Evolutionary conservation across 2,888 invertebrate genomes (phyloP), one percentile per base, ranked within the genome.

Genomic region (Tenthredo distinguenda): DNA sequence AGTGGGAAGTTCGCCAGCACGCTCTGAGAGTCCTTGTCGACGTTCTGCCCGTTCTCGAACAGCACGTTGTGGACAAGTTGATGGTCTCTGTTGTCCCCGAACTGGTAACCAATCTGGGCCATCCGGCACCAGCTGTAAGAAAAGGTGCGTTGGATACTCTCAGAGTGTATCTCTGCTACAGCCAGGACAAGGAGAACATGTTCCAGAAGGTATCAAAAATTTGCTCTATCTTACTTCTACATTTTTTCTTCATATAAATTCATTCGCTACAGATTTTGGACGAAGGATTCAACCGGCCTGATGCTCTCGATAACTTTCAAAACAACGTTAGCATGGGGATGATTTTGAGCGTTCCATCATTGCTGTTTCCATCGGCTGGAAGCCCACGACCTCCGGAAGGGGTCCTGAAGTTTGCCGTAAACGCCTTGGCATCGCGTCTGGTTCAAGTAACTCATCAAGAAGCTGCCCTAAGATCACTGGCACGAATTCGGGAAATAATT

Each of bases 1-100:
- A 98, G 92, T 97, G 97, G 96, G 97, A 97, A 93, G 97, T 98
- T 55, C 95, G 97, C 12, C 96, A 97, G 88, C 97, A 98, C 92
- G 97, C 97, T 40, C 94, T 98, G 7, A 94, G 97, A 83, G 97
- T 98, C 10, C 95, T 98, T 58, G 96, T 96, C 43, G 97, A 98
- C 93, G 95, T 98, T 1, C 94, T 98, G 77, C 97, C 97, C 4
- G 96, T 97, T 65, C 95, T 97, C 87, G 91, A 91, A 37, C 88
- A 88, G 72, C 95, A 95, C 81, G 95, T 95, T 84, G 94, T 97
- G 21, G 96, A 97, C 88, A 94, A 95, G 86, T 95, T 96, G 85
- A 96, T 97, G 94, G 94, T 94, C 84, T 93, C 94, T 15, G 92
- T 96, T 77, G 93, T 96, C 71, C 95, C 96, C 65, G 96, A 97